Evolutionary conservation across 1,140 invertebrate genomes (phyloP).

Genomic region (Formica exsecta): DNA sequence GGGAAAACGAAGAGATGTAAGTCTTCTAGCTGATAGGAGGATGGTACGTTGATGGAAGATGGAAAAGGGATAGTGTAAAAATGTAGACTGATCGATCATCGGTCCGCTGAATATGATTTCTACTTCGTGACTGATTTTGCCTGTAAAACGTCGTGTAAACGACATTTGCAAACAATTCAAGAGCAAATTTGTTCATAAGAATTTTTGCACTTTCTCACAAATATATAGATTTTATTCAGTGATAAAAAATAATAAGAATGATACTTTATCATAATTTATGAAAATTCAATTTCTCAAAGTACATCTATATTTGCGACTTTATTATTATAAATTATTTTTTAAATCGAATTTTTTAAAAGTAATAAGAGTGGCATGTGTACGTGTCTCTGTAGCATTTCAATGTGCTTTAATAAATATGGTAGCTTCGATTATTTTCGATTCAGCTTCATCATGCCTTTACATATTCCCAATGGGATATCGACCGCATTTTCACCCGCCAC

Average conservation of each 20-base stretch:
- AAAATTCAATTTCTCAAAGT: not conserved
- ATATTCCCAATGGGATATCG: not conserved
- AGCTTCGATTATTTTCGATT: not conserved
- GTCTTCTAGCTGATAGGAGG: slow-evolving; percentile 8
- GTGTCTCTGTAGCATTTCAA: not conserved
- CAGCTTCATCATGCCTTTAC: not conserved
- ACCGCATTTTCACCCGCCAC: slow-evolving; percentile 1
- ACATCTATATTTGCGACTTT: not conserved
- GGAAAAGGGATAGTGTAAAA: slow-evolving; percentile 1
- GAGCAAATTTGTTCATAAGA: not conserved
- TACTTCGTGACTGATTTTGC: not conserved
- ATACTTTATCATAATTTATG: not conserved
- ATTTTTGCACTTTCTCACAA: not conserved
- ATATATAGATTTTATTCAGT: not conserved
- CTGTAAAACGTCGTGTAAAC: not conserved
- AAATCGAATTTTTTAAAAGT: not conserved
- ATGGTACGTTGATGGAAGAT: not conserved
- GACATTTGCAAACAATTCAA: not conserved
- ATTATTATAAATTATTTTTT: slow-evolving; percentile 20
- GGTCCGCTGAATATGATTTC: slow-evolving; percentile 11
- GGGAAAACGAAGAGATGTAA: slow-evolving; percentile 48
- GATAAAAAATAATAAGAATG: not conserved
- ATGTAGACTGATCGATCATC: slow-evolving; percentile 19
- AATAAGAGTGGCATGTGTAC: not conserved
- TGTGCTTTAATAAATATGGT: not conserved